A percentile compares a stretch with the other conserved stretches of the same genome.
Conservation (phyloP, 2,113 vertebrate genomes). For the Dendrocopos noguchii region DNA sequence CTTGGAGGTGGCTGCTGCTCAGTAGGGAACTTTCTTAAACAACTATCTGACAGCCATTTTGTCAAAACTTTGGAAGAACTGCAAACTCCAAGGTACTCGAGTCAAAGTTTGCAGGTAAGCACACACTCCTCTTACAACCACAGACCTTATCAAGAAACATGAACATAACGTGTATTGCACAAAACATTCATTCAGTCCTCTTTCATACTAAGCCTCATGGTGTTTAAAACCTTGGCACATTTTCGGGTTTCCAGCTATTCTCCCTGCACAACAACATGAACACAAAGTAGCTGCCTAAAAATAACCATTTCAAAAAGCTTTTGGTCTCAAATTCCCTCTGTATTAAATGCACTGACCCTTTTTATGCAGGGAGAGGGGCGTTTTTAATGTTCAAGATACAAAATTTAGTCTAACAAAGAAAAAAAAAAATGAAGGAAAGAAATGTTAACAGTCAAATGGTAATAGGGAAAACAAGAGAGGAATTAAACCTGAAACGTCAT, state of each 20-base stretch:
- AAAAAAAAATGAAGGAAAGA: background rate
- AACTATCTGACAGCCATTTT: background rate
- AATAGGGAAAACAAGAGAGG: constrained; percentile 44
- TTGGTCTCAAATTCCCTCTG: background rate
- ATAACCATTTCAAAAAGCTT: constrained; percentile 24
- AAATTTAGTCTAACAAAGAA: background rate
- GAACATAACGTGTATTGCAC: background rate
- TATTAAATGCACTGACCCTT: background rate
- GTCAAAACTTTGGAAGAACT: background rate
- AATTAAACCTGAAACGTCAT: constrained; percentile 68
- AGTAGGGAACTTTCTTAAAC: background rate
- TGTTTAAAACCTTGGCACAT: constrained; percentile 65
- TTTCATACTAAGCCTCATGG: constrained; percentile 46
- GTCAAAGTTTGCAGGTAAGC: background rate
- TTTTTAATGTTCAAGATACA: background rate
- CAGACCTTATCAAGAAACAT: background rate
- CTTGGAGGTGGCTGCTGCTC: constrained; percentile 10
- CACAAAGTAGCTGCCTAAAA: constrained; percentile 47
- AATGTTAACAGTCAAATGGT: constrained; percentile 1
- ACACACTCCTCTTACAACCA: background rate
- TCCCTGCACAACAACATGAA: constrained; percentile 22
- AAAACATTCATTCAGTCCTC: constrained; percentile 13
- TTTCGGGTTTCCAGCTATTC: constrained; percentile 60
- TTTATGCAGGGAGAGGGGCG: background rate
- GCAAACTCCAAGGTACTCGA: background rate